A percentile compares a stretch with the other conserved stretches of the same genome.
These are phyloP conservation scores for Apamea sordens DNA, from an alignment of 2,888 invertebrate genomes.

Conservation along the genomic window DNA sequence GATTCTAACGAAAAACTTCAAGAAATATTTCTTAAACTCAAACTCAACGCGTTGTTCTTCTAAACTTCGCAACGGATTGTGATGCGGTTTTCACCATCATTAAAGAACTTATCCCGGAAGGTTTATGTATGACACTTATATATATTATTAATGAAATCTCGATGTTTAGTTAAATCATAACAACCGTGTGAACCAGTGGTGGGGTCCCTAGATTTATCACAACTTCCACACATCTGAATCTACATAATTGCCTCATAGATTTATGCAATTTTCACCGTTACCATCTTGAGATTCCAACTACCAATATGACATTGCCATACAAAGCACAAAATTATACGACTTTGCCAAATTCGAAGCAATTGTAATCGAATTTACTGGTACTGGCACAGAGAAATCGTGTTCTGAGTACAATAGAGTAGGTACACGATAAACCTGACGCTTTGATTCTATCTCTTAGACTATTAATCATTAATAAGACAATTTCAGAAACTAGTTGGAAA, in stretches of 20 bases:
- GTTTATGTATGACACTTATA: not conserved
- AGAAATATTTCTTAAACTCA: no score
- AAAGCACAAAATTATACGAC: conserved; percentile 31
- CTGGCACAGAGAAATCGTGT: conserved; percentile 29
- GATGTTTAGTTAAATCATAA: not conserved
- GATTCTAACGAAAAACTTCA: not conserved
- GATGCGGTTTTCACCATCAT: not conserved
- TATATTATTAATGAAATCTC: not conserved
- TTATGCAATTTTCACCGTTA: conserved; percentile 5
- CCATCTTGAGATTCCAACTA: conserved; percentile 28
- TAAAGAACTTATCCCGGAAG: not conserved
- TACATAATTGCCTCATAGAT: conserved; percentile 28
- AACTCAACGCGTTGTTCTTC: not conserved
- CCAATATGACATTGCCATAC: conserved; percentile 36
- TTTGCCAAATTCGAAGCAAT: conserved; percentile 35
- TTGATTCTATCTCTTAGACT: conserved; percentile 20
- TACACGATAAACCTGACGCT: conserved; percentile 3
- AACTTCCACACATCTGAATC: not conserved
- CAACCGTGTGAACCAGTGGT: not conserved
- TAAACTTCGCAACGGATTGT: not conserved
- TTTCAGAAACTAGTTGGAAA: conserved; percentile 16
- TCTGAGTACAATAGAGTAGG: conserved; percentile 9
- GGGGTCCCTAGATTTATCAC: not conserved
- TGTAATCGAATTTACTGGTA: conserved; percentile 33
- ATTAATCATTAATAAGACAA: conserved; percentile 21